These are phyloP conservation scores for Limanda limanda DNA, from an alignment of 2,113 vertebrate genomes.

Conservation along the genomic window DNA sequence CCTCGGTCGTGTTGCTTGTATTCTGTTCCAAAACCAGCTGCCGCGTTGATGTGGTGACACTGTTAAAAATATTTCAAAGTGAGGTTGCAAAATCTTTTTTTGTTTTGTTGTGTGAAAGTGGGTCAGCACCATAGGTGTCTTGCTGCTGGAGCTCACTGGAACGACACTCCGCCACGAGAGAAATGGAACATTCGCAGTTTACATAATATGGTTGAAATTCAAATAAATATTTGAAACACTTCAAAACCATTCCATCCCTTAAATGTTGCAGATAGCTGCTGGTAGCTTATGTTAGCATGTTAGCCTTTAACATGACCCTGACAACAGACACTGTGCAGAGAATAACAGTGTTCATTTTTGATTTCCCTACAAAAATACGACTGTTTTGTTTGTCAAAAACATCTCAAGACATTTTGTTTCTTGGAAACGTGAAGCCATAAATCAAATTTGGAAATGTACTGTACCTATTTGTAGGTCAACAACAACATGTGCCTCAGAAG, in stretches of 20 bases:
- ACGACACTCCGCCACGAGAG: neutral
- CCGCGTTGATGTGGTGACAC: neutral
- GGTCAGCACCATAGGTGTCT: neutral
- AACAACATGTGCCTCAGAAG: no score
- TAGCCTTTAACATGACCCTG: no score
- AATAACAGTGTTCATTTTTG: no score
- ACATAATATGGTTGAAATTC: neutral
- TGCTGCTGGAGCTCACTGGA: neutral
- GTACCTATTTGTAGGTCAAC: no score
- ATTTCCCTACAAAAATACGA: no score
- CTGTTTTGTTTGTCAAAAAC: no score
- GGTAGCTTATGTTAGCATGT: neutral
- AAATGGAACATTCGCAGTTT: neutral
- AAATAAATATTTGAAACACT: no score
- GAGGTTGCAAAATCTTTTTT: neutral
- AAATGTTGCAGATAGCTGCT: neutral
- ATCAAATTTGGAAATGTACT: no score
- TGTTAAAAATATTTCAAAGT: neutral
- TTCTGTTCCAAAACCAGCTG: conserved; percentile 11
- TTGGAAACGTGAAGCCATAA: no score
- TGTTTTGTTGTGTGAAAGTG: neutral
- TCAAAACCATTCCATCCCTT: no score
- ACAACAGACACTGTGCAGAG: no score
- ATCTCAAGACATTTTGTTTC: no score
- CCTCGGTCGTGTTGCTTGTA: neutral